Conservation (phyloP, 2,113 vertebrate species). For the Lutjanus erythropterus region DNA sequence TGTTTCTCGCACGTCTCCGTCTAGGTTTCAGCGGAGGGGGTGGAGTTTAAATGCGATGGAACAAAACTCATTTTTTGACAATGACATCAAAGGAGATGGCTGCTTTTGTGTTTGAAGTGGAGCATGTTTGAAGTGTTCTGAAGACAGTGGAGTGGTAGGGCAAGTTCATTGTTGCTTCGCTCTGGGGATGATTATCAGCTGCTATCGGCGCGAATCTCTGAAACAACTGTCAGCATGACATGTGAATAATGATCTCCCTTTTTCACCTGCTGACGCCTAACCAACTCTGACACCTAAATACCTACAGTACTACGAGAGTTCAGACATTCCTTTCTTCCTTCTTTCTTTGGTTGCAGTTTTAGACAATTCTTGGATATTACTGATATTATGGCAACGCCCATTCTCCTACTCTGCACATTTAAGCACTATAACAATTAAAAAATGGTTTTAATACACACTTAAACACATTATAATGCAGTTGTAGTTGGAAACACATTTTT, state of each 20-base stretch:
- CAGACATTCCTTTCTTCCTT: conserved; percentile 45
- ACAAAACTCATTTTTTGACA: conserved; percentile 86
- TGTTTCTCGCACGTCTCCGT: conserved; percentile 77
- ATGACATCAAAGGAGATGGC: conserved; percentile 86
- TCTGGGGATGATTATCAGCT: conserved; percentile 84
- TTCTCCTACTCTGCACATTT: background rate
- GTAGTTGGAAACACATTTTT: background rate
- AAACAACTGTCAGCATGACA: conserved; percentile 83
- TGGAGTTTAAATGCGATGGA: conserved; percentile 82
- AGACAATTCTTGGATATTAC: conserved; percentile 36
- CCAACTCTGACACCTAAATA: conserved; percentile 76
- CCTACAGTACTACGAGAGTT: conserved; percentile 61
- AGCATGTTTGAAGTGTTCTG: conserved; percentile 84
- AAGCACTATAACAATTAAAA: background rate
- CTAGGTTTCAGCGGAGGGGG: conserved; percentile 78
- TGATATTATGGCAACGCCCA: conserved; percentile 3
- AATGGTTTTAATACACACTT: background rate
- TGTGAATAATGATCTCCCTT: conserved; percentile 84
- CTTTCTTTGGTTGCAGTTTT: conserved; percentile 34
- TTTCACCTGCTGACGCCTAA: conserved; percentile 80
- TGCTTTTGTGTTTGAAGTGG: conserved; percentile 85
- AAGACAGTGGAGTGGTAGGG: conserved; percentile 83
- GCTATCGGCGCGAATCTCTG: conserved; percentile 77
- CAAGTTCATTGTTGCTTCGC: conserved; percentile 83
- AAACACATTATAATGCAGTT: background rate